Base-by-base conservation (phyloP, 53 echinoderm and acorn worm species). In the Stichopus horrens region DNA sequence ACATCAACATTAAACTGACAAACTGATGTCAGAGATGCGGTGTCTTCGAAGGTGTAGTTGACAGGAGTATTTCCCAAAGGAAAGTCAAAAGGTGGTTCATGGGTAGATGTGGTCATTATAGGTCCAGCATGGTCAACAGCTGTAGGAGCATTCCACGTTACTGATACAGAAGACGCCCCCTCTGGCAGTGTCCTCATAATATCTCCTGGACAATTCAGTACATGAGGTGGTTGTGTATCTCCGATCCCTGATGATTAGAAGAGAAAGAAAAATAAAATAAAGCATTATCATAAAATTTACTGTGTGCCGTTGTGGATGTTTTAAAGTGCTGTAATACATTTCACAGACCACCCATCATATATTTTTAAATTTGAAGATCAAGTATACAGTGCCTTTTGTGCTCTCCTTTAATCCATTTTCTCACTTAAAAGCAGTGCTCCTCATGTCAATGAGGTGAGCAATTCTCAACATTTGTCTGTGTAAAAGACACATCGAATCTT, bases 1-100 rank as follows among this genome's bases (percentile, higher is more conserved):
- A 96, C 91, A 7, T 78, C 88, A 74, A 95, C 89, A 55, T 78
- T 88, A 73, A 95, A 95, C 13, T 75, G n/a, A 71, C 95, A 95
- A 4, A 22, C 78, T 19, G 90, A 88, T 22, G 21, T 52, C 21
- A 93, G 91, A 7, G 88, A 88, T 52, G 80, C 79, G 0, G 67
- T 65, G 23, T 95, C 95, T 5, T 90, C 90, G 88, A 91, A 91
- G 13, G 93, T 93, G 81, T 91, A 93, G 51, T 80, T 81, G 16
- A 95, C 95, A 21, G 67, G 6, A 19, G 91, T 90, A 21, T 16
- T 52, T 23, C 95, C 95, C n/a, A 91, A 5, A 5, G 59, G 74
- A 79, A 93, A 93, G 76, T 86, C 65, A 10, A 37, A 58, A 10
- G 90, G 91, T 8, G 93, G 76, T 9, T n/a, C 52, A 21, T 74